Base-by-base conservation (phyloP, 64 coral and sea anemone genomes). In the Acropora tenuis region DNA sequence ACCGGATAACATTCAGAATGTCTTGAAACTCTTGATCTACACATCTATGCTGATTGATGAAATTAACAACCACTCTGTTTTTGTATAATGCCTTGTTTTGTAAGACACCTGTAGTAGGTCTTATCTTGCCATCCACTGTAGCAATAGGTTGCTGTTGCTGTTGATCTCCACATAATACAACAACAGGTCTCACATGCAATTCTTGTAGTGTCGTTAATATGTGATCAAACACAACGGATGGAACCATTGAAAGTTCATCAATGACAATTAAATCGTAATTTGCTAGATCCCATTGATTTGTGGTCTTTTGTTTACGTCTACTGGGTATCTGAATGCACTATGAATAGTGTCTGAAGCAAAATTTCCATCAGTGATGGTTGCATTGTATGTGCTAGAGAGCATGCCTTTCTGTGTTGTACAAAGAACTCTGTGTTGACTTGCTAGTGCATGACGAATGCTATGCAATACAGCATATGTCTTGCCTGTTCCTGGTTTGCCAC, bases 401-500 rank as follows among this genome's bases (percentile, higher is more conserved):
- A 88, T 40, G 1, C 88, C 73, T 10, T 52, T 89, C 3, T 75
- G 76, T 0, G 55, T 41, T 11, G 58, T 43, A 8, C 77, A 75
- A 2, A 48, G 43, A 0, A 79, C 44, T 6, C 12, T 45, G 20
- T 50, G 48, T 1, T 47, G 1, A 2, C 47, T 3, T 0, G 1
- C 2, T 17, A 78, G 16, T 1, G 45, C 50, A 11, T 79, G 47
- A n/a, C 30, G 0, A 3, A 89, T 89, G 0, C 11, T 41, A 2
- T 17, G 1, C 1, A 78, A 78, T 13, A 89, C n/a, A 15, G 76
- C 88, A 16, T 58, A 73, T 1, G 72, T 17, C 65, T 88, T 78
- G 40, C 87, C 73, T 45, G 73, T 76, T 0, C 88, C 77, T 40
- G 88, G 88, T 80, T 89, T 89, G 47, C 74, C 75, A 19, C 12